Percentiles rank a stretch among this genome's conserved stretches.
Conservation (phyloP, 2,797 vertebrate species). For the Scyliorhinus canicula region DNA sequence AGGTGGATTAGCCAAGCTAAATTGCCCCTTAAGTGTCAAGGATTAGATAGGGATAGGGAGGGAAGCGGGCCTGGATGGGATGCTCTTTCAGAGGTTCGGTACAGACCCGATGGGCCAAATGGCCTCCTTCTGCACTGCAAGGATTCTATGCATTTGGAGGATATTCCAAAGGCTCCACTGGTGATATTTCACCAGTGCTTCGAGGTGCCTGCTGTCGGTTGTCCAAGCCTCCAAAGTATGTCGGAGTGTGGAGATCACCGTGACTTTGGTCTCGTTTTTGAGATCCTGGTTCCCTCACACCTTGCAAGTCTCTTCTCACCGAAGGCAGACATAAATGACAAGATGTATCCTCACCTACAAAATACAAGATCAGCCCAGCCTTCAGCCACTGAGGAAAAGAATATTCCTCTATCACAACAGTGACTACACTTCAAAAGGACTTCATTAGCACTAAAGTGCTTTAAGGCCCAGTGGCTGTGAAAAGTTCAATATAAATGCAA, state of each 20-base stretch:
- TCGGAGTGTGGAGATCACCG: neutral
- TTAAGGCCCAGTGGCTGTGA: neutral
- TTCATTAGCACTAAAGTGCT: neutral
- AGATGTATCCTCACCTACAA: neutral
- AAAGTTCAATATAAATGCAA: neutral
- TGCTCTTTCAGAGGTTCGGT: too few relatives aligned
- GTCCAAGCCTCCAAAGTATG: neutral
- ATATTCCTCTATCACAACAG: neutral
- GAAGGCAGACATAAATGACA: neutral
- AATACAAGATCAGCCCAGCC: neutral
- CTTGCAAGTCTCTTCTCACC: neutral
- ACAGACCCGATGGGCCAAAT: too few relatives aligned
- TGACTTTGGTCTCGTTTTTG: neutral
- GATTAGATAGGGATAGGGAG: too few relatives aligned
- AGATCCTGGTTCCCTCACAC: neutral
- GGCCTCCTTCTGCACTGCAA: too few relatives aligned
- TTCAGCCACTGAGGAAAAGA: neutral
- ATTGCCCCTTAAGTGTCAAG: too few relatives aligned
- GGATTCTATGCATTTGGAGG: neutral
- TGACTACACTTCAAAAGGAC: neutral
- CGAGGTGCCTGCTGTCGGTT: neutral
- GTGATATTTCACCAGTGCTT: neutral
- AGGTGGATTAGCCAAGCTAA: too few relatives aligned
- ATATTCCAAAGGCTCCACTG: neutral
- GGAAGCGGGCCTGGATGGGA: too few relatives aligned